Conservation (phyloP, 2,113 vertebrate species). For the Platysteira castanea region DNA sequence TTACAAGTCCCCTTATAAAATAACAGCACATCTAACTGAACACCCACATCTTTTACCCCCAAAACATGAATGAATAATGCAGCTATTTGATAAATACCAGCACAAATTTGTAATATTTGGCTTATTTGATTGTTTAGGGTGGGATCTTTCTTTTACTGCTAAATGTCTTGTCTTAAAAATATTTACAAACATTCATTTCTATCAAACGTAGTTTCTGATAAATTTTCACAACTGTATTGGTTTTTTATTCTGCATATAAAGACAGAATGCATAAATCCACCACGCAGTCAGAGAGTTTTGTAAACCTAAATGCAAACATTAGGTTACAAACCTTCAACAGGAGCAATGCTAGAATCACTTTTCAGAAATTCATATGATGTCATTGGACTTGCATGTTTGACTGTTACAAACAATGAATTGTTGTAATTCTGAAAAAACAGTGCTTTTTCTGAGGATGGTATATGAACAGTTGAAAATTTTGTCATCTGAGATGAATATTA, state of each 20-base stretch:
- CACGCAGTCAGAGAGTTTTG: not conserved
- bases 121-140: not conserved
- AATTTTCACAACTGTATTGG: not conserved
- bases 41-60: not conserved
- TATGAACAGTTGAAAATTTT: not conserved
- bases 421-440: not conserved
- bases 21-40: not conserved
- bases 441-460: not conserved
- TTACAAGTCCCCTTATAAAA: not conserved
- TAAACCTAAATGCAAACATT: not conserved
- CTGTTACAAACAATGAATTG: not conserved
- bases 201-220: not conserved
- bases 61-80: not conserved
- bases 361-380: not conserved
- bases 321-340: not conserved
- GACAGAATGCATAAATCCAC: not conserved
- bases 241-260: not conserved
- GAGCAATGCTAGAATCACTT: not conserved
- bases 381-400: not conserved
- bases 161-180: not conserved
- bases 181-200: not conserved
- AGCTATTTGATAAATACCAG: not conserved
- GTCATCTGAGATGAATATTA: not conserved
- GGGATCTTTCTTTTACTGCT: not conserved
- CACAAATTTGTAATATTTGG: not conserved